Evolutionary conservation across 2,888 invertebrate species (phyloP), one percentile per base, ranked within the genome.

Genomic region (Drosophila picticornis): DNA sequence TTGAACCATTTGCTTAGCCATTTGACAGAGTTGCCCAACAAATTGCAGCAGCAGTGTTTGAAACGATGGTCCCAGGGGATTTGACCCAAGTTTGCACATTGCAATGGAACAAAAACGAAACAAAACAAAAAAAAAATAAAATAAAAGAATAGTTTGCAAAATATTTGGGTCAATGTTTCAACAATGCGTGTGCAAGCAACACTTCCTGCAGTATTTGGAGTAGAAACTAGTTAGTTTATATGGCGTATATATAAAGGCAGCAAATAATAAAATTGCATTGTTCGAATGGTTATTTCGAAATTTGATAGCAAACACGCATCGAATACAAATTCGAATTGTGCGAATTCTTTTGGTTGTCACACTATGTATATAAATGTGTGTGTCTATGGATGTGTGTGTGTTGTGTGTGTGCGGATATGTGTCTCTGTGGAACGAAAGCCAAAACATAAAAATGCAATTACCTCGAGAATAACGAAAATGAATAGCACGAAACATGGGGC

Each of bases 381-480:
- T 76, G 34, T 16, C n/a, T 29, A 9, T 29, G 22, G 22, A 16
- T 22, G 16, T 25, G 34, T 32, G 22, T 34, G 22, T 31, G 51
- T 50, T 31, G 22, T 34, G 25, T 22, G 53, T 53, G 22, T 25
- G 16, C 10, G 16, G 16, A 2, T 6, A 19, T 27, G 46, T 27
- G 27, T 27, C 19, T 19, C 27, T 50, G 56, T 56, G 61, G 38
- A 2, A 43, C 22, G 32, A 52, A 43, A 74, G 74, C 77, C 77
- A 81, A 76, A 69, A 86, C 90, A 90, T 90, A 90, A 88, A 87
- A 87, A 83, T 90, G 87, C 88, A 90, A 87, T 87, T 87, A 87
- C 85, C 80, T 60, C 70, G 57, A 66, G 57, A 67, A 71, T 77
- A 64, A 73, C 53, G 58, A 53, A 63, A 78, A 81, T 84, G 83